Evolutionary conservation across 2,888 invertebrate genomes (phyloP), one percentile per base, ranked within the genome.

Genomic region (Alloscopus bannaensis): DNA sequence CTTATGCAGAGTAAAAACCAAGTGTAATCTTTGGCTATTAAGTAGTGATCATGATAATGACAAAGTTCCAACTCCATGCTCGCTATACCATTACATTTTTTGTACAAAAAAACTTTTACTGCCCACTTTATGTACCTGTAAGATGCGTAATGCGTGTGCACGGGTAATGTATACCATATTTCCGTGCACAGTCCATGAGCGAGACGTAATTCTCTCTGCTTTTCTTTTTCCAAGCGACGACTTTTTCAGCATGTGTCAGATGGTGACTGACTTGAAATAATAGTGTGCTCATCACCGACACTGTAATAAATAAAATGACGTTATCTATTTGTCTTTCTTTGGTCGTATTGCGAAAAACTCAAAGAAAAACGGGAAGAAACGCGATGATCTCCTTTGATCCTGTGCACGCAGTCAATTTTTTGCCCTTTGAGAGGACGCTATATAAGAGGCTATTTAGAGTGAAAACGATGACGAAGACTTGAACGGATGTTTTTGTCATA

Each of bases 221-320:
- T n/a, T n/a, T 52, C 36, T 55, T 52, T 66, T 52, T 31, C 36
- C 2, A 45, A 65, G 26, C 47, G 47, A 16, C 47, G 16, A 8
- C 18, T 45, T 26, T n/a, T n/a, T 3, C 28, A 47, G 50, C 55
- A 45, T 20, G 45, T 65, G 75, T 65, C 75, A 75, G 75, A 75
- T 75, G 75, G 66, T 59, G 66, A 75, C n/a, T n/a, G n/a, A n/a
- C 75, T 75, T 60, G 68, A 68, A 68, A 36, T 68, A 29, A 68
- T 75, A 20, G 68, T 68, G 31, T 29, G 60, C n/a, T 73, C 64
- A 65, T 73, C 31, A 57, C 52, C 50, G 20, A 13, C 20, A 31
- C 22, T 29, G 24, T 62, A 65, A 65, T 65, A 73, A 75, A 75
- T 55, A 75, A 75, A 68, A 75, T 75, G 75, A 68, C 68, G 66